Evolutionary conservation across 2,888 invertebrate genomes (phyloP), one percentile per base, ranked within the genome.

Genomic region (Hipparchia semele): DNA sequence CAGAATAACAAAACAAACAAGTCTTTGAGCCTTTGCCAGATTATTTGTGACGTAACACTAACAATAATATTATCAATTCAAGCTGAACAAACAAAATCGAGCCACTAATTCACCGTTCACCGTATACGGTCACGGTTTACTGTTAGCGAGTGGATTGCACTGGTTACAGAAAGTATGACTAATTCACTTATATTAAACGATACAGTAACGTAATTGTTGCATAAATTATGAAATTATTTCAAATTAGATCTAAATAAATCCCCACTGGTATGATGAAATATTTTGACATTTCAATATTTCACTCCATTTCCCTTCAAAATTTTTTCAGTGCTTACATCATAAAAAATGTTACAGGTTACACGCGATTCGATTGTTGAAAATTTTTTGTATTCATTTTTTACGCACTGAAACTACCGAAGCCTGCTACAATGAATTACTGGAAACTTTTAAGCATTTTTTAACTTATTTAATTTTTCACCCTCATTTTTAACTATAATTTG

Each of bases 31-130:
- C 85, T 83, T 83, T 83, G 89, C 90, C 92, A 92, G 91, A 89
- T 86, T 88, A 89, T 88, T 88, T 85, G 83, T 92, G 92, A 92
- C 92, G 91, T 86, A 89, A 90, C 87, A 82, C 80, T 80, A 83
- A 84, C 82, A 83, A 82, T 83, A 86, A 83, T 84, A 80, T 82
- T 79, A 60, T 33, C 68, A 61, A 69, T 81, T 80, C 89, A 90
- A 87, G 53, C 86, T 90, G 88, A 83, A 81, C 80, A 86, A 89
- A 89, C 85, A 76, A 70, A 64, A 39, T 65, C 12, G 51, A 51
- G 33, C 23, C 45, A 13, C 6, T 8, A 58, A 6, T 10, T 10
- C 33, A 10, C 39, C 2, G 10, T 39, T 10, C 33, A 2, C 39
- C 9, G 9, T 60, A 33, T 60, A 4, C 33, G 33, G 8, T 33